Percentiles rank a stretch among this genome's conserved stretches.
Evolutionary conservation across 1,140 invertebrate genomes (phyloP).

Genomic region (Drosophila ogumai): DNA sequence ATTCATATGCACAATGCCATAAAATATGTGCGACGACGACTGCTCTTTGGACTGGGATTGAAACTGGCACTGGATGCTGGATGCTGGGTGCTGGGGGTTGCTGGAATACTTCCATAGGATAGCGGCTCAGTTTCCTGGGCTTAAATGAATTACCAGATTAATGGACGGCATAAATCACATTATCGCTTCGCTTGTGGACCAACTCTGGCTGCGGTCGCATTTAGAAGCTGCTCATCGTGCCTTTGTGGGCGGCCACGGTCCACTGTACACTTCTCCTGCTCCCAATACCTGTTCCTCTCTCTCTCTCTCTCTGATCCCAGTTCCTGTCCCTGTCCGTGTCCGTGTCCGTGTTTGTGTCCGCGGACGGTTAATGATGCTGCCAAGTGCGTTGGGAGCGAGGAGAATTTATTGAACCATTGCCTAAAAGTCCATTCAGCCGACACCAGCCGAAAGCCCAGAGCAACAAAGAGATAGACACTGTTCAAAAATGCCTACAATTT

Average conservation of each 20-base stretch:
- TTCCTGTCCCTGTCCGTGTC: slow-evolving; percentile 9
- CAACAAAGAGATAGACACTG: neutral
- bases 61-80: neutral
- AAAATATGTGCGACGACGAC: slow-evolving; percentile 64
- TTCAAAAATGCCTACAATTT: neutral
- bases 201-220: slow-evolving; percentile 59
- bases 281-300: slow-evolving; percentile 7
- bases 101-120: slow-evolving; percentile 17
- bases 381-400: slow-evolving; percentile 59
- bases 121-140: slow-evolving; percentile 76
- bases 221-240: slow-evolving; percentile 72
- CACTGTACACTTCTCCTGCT: slow-evolving; percentile 11
- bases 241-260: slow-evolving; percentile 72
- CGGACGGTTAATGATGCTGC: slow-evolving; percentile 73
- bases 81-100: slow-evolving; percentile 5
- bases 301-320: neutral
- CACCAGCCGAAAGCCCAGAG: slow-evolving; percentile 43
- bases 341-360: slow-evolving; percentile 50
- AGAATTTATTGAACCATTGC: slow-evolving; percentile 84
- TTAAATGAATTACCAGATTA: slow-evolving; percentile 85
- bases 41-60: neutral
- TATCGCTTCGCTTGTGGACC: slow-evolving; percentile 83
- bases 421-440: slow-evolving; percentile 72
- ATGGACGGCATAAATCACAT: slow-evolving; percentile 85
- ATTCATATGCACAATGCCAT: slow-evolving; percentile 83